Conservation (phyloP, 2,113 vertebrate genomes). For the Siniperca chuatsi region DNA sequence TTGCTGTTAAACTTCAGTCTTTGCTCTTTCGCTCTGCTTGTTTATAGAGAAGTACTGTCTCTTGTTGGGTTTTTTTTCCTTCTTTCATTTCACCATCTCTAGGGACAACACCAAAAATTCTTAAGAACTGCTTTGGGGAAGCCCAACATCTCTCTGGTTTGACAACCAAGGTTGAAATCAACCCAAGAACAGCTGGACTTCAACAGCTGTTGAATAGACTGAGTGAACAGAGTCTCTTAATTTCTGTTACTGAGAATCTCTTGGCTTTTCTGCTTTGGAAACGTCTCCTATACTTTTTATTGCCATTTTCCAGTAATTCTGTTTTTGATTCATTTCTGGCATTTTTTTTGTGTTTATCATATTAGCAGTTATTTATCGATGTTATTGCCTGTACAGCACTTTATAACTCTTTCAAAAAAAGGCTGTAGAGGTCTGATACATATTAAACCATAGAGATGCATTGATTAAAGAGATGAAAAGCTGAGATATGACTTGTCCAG, state of each 20-base stretch:
- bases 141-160: constrained; percentile 39
- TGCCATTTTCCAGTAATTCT: constrained; percentile 36
- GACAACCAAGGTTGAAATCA: constrained; percentile 50
- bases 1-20: constrained; percentile 52
- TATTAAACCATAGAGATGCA: constrained; percentile 15
- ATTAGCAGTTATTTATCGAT: constrained; percentile 51
- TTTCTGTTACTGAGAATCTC: constrained; percentile 47
- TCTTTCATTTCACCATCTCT: constrained; percentile 24
- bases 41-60: constrained; percentile 50
- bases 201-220: constrained; percentile 60
- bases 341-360: constrained; percentile 19
- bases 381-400: constrained; percentile 28
- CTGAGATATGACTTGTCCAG: neutral
- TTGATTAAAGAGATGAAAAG: constrained; percentile 15
- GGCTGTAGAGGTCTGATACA: constrained; percentile 27
- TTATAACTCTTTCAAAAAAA: constrained; percentile 19
- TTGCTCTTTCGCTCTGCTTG: constrained; percentile 22
- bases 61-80: neutral
- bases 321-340: constrained; percentile 21
- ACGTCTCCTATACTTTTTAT: constrained; percentile 15
- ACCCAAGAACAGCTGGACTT: constrained; percentile 51
- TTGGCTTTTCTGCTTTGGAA: constrained; percentile 55
- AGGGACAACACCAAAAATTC: constrained; percentile 23
- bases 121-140: constrained; percentile 39
- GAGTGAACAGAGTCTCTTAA: constrained; percentile 14